These are phyloP conservation scores for Catagonus wagneri DNA, from an alignment of 2,113 vertebrate species.

Conservation along the genomic window DNA sequence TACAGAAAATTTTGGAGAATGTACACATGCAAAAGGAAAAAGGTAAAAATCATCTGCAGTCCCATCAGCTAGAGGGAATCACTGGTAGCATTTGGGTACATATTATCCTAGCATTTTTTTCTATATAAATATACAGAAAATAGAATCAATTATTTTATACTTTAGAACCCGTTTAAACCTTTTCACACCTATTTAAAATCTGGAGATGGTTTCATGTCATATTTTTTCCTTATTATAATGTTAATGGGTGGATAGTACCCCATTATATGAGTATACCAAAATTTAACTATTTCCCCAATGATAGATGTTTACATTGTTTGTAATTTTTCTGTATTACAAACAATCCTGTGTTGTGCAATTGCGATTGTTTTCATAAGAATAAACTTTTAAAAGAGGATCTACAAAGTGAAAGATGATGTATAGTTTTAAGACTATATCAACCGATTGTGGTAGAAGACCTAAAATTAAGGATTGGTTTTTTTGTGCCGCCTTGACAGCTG, in stretches of 20 bases:
- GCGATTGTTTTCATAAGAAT: not conserved
- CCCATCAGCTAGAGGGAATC: not conserved
- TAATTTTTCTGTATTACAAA: slow-evolving; percentile 2
- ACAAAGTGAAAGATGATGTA: not conserved
- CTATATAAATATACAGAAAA: not conserved
- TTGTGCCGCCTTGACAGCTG: not conserved
- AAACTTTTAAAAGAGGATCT: slow-evolving; percentile 5
- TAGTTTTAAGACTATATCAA: not conserved
- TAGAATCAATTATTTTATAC: not conserved
- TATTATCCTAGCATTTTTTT: not conserved
- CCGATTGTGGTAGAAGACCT: not conserved
- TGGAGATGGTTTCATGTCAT: not conserved
- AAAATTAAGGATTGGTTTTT: not conserved
- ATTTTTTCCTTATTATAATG: slow-evolving; percentile 1
- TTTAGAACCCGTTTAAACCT: not conserved
- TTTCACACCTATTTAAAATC: too few relatives aligned
- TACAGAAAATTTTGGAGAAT: not conserved
- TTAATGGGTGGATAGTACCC: not conserved
- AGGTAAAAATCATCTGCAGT: not conserved
- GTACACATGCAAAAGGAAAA: not conserved
- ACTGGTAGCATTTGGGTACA: not conserved
- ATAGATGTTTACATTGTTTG: not conserved
- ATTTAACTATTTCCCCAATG: not conserved
- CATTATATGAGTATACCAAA: not conserved
- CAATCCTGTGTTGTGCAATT: not conserved